Conservation (phyloP, 2,888 invertebrate species). For the Sarcophaga subvicina region DNA sequence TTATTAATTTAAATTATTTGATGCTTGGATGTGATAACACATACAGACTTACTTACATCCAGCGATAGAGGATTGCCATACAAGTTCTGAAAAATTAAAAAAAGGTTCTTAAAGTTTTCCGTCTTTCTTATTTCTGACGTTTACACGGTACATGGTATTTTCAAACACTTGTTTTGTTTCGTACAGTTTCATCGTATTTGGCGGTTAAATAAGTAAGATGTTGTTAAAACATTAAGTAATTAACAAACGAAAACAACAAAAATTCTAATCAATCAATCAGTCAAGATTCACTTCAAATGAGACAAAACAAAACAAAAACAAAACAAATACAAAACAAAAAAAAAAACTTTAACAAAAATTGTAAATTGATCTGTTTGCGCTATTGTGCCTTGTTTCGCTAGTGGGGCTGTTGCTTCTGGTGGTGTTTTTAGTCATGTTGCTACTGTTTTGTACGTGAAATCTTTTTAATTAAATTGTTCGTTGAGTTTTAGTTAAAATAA, state of each 20-base stretch:
- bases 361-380: conserved; percentile 17
- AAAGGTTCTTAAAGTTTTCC: background rate
- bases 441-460: conserved; percentile 51
- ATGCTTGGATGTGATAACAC: no score
- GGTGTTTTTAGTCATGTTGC: conserved; percentile 36
- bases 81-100: background rate
- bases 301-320: conserved; percentile 22
- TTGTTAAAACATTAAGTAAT: conserved; percentile 78
- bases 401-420: conserved; percentile 28
- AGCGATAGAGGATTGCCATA: no score
- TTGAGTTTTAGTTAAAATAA: conserved; percentile 6
- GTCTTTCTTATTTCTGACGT: background rate
- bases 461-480: conserved; percentile 4
- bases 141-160: background rate
- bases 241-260: conserved; percentile 74
- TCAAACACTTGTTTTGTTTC: conserved; percentile 11
- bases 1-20: no score
- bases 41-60: no score
- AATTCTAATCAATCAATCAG: conserved; percentile 82
- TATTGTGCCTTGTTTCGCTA: background rate
- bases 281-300: conserved; percentile 69
- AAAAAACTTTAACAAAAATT: background rate
- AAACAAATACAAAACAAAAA: background rate
- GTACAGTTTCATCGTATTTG: conserved; percentile 58
- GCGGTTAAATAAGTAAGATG: conserved; percentile 69